Base-by-base conservation (phyloP, 2,888 invertebrate genomes). In the Leptarthrus brevirostris region DNA sequence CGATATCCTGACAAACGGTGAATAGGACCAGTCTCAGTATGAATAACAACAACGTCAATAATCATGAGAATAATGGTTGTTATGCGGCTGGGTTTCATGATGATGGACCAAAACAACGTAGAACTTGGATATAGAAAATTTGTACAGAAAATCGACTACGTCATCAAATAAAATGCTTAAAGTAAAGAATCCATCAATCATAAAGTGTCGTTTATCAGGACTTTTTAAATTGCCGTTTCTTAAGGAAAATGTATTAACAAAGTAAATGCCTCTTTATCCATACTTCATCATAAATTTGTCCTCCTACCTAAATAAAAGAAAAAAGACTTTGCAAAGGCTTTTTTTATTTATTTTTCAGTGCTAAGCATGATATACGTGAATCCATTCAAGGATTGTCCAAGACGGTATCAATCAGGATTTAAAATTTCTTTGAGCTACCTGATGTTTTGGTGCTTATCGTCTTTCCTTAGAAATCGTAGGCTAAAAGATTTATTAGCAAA, bases 1-100 rank as follows among this genome's bases (percentile, higher is more conserved):
- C 76, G 58, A 76, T 78, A 40, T 79, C 79, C 71, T 79, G 79
- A 79, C 79, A 79, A 75, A 75, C 76, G 64, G 77, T 74, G 16
- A 20, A 47, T 14, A 44, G 47, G 30, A 8, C 44, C 3, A 47
- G 44, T 12, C 18, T 1, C 4, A 24, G 44, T 2, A 47, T 16
- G 16, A 66, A 44, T 14, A 44, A 30, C 14, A 47, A 66, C 24
- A 26, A 24, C 16, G 6, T 44, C 16, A 66, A 66, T 26, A 66
- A 14, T 20, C 64, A 64, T 64, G 14, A 40, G n/a, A 8, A 14
- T 14, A 47, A 66, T 24, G 64, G 16, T 10, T 47, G 47, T 34
- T 66, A 26, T 16, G 24, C 47, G 1, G 18, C 64, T 8, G 47
- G 44, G 14, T 10, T 16, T 26, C 64, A 47, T 14, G 64, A 47